Conservation (phyloP, 1,140 invertebrate genomes). For the Brachionus sp. region DNA sequence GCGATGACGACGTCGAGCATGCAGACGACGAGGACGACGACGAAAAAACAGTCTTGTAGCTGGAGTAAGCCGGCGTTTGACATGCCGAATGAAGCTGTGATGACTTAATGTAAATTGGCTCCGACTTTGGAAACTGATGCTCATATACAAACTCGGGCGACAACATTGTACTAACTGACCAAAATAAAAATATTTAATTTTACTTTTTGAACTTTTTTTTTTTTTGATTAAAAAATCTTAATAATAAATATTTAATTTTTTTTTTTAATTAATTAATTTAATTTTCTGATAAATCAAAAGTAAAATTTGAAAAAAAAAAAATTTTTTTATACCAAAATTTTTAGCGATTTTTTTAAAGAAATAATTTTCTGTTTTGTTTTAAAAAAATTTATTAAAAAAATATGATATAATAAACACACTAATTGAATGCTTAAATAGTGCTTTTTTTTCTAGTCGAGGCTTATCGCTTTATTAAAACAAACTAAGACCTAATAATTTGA, state of each 20-base stretch:
- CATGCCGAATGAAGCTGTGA: not conserved
- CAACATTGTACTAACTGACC: not conserved
- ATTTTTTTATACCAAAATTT: too few species aligned
- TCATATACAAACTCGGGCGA: not conserved
- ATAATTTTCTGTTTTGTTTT: not conserved
- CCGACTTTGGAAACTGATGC: not conserved
- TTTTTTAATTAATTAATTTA: too few species aligned
- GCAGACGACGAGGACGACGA: not conserved
- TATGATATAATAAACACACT: too few species aligned
- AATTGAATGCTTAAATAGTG: not conserved
- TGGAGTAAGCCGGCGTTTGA: too few species aligned
- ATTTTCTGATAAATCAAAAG: too few species aligned
- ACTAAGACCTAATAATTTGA: not conserved
- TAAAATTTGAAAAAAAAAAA: too few species aligned
- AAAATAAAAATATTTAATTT: not conserved
- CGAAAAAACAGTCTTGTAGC: not conserved
- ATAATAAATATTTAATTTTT: too few species aligned
- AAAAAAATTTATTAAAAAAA: not conserved
- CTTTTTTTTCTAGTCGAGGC: not conserved
- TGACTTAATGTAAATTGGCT: not conserved
- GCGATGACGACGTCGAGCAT: conserved; percentile 1
- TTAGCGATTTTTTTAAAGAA: too few species aligned
- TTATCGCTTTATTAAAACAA: not conserved
- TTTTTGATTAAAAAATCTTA: not conserved
- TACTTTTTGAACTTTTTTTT: not conserved